Evolutionary conservation across 2,797 vertebrate genomes (phyloP).

Genomic region (Garrulus glandarius): DNA sequence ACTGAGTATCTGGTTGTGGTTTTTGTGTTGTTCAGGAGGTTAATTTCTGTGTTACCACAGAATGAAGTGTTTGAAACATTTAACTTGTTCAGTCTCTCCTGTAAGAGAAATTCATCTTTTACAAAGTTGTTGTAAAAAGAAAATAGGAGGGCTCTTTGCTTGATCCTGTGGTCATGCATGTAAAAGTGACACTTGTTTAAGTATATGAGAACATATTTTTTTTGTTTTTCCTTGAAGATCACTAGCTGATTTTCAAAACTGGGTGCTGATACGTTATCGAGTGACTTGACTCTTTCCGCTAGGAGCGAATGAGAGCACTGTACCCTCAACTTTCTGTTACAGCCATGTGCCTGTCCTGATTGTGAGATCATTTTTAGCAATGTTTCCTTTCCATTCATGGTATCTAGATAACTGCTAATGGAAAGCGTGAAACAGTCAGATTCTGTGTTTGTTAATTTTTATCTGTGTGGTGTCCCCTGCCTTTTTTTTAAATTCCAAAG

Average conservation of each 20-base stretch:
- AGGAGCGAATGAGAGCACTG: background rate
- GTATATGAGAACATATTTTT: background rate
- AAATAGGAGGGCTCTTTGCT: background rate
- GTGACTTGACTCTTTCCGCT: background rate
- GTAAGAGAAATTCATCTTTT: conserved; percentile 54
- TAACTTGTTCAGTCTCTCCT: conserved; percentile 36
- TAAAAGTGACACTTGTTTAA: background rate
- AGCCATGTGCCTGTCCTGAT: background rate
- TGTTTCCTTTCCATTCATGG: conserved; percentile 44
- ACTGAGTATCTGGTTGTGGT: conserved; percentile 5
- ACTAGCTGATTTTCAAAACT: background rate
- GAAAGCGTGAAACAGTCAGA: conserved; percentile 40
- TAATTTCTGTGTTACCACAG: conserved; percentile 40
- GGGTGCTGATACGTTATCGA: background rate
- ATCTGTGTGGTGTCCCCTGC: background rate
- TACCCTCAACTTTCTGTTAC: conserved; percentile 22
- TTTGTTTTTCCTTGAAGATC: background rate
- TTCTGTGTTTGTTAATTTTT: background rate
- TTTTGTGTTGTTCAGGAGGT: conserved; percentile 30
- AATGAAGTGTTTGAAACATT: conserved; percentile 33
- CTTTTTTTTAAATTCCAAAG: background rate
- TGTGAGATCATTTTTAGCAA: conserved; percentile 1
- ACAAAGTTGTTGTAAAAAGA: conserved; percentile 3
- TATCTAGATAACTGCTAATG: conserved; percentile 33
- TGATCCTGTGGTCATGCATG: background rate